phyloP scores from a whole-genome alignment of 2,113 vertebrate species.

The Muntiacus muntjak region DNA sequence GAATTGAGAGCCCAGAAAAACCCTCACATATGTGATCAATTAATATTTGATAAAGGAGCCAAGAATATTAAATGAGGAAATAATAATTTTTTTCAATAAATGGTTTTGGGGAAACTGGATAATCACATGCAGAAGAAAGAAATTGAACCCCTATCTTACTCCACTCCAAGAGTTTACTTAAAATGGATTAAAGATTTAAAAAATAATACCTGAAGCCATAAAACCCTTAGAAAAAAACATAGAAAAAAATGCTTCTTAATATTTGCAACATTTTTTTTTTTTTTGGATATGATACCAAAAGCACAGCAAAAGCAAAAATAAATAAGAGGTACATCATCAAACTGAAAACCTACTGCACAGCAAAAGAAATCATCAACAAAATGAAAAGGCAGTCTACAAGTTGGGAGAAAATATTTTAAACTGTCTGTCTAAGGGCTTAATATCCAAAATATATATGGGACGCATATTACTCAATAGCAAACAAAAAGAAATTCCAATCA shows the following conservation, averaged over 20 bases:
- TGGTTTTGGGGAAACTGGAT: neutral
- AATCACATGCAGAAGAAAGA: neutral
- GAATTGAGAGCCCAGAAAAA: neutral
- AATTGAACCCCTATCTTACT: neutral
- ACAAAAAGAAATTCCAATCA: neutral
- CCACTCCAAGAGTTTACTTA: neutral
- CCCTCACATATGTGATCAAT: neutral
- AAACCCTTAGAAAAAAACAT: neutral
- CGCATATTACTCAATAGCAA: neutral
- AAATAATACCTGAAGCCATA: neutral
- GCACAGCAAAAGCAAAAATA: neutral
- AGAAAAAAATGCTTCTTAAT: neutral
- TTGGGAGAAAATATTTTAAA: neutral
- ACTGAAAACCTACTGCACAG: neutral
- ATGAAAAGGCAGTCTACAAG: neutral
- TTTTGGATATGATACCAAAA: neutral
- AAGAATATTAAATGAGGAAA: neutral
- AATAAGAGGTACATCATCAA: neutral
- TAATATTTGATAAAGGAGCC: neutral
- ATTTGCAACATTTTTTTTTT: neutral
- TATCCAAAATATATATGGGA: neutral
- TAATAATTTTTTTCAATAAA: neutral
- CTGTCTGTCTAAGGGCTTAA: neutral
- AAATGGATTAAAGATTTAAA: neutral
- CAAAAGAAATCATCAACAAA: neutral